Conservation (phyloP, 2,797 vertebrate genomes). For the Pristis pectinata region DNA sequence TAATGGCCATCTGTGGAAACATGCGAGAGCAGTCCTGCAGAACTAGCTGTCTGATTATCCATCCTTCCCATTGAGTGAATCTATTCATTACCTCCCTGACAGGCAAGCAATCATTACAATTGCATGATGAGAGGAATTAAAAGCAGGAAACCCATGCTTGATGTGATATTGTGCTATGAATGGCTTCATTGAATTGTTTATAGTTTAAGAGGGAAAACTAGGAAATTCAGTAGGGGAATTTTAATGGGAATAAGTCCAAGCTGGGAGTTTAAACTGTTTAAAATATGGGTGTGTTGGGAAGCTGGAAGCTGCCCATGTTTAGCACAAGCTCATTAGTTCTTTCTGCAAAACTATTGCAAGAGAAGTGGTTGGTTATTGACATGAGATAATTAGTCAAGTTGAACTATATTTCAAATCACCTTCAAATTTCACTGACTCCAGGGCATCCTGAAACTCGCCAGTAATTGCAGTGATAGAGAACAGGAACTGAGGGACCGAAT, state of each 20-base stretch:
- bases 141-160: not conserved
- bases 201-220: not conserved
- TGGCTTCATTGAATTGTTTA: not conserved
- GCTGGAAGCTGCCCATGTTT: not conserved
- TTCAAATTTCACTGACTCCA: not conserved
- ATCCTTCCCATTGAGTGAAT: not conserved
- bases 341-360: not conserved
- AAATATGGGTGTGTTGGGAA: not conserved
- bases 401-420: not conserved
- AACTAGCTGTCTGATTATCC: not conserved
- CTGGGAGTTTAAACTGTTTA: not conserved
- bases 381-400: not conserved
- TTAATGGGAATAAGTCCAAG: not conserved
- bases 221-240: not conserved
- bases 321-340: not conserved
- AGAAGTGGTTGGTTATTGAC: not conserved
- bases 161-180: not conserved
- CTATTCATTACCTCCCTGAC: not conserved
- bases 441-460: not conserved
- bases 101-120: not conserved
- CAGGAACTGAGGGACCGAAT: not conserved
- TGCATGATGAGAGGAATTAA: not conserved
- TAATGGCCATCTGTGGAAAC: not conserved
- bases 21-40: not conserved
- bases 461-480: not conserved